These are phyloP conservation scores for Pogonus chalceus DNA, from an alignment of 1,140 invertebrate genomes.

Conservation along the genomic window DNA sequence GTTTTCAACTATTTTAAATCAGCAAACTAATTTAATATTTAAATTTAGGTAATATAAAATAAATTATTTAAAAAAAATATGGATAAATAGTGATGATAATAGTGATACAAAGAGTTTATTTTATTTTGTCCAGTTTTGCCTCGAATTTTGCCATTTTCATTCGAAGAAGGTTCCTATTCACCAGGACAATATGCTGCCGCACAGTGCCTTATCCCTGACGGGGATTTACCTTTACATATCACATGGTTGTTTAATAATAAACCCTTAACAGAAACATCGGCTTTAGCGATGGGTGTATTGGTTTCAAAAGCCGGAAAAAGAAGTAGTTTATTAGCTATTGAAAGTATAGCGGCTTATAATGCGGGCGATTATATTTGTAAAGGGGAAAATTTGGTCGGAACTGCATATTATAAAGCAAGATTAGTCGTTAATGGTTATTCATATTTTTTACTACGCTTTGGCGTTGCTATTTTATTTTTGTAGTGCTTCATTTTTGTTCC, in stretches of 20 bases:
- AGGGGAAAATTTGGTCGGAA: conserved; percentile 62
- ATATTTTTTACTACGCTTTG: too few relatives aligned
- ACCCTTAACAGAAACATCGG: conserved; percentile 17
- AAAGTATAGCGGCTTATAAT: conserved; percentile 54
- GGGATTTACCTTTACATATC: conserved; percentile 52
- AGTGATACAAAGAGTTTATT: too few relatives aligned
- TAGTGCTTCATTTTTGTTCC: too few relatives aligned
- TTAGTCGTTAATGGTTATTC: conserved; percentile 59
- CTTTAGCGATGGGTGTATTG: conserved; percentile 38
- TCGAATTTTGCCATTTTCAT: conserved; percentile 48
- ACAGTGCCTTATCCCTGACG: conserved; percentile 53
- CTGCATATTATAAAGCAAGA: conserved; percentile 48
- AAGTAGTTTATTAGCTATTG: conserved; percentile 61
- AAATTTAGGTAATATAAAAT: too few relatives aligned
- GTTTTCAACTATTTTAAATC: too few relatives aligned
- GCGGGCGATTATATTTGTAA: conserved; percentile 75
- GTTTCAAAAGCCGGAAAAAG: conserved; percentile 55
- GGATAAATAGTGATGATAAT: too few relatives aligned
- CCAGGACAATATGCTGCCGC: conserved; percentile 63
- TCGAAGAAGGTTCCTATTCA: conserved; percentile 51
- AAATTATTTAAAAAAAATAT: too few relatives aligned
- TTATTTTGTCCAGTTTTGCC: conserved; percentile 51
- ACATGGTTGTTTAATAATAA: conserved; percentile 46
- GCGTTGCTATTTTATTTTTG: too few relatives aligned
- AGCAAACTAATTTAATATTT: too few relatives aligned